Evolutionary conservation across 2,797 vertebrate species (phyloP).

Genomic region (Sebastes reedi): DNA sequence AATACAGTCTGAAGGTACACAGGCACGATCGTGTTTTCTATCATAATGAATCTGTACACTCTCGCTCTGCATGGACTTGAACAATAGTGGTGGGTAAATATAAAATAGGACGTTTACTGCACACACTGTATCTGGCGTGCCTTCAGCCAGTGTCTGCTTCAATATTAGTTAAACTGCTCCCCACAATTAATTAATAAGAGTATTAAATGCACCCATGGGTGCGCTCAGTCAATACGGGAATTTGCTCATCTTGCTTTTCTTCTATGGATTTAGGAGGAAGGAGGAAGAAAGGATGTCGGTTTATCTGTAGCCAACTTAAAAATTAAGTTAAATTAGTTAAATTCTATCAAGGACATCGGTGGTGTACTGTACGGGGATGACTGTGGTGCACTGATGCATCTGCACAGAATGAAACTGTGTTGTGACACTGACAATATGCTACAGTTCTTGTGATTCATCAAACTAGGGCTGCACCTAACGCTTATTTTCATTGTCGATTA

Average conservation of each 20-base stretch:
- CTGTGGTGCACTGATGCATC: not conserved
- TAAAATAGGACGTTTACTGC: slow-evolving; percentile 25
- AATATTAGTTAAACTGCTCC: slow-evolving; percentile 69
- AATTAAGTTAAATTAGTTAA: no score
- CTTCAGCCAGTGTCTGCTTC: slow-evolving; percentile 45
- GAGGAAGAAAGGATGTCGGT: slow-evolving; percentile 1
- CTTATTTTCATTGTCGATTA: no score
- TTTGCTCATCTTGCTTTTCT: slow-evolving; percentile 43
- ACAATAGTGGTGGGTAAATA: slow-evolving; percentile 17
- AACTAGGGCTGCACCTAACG: no score
- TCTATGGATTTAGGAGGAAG: slow-evolving; percentile 24
- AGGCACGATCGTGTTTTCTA: slow-evolving; percentile 19
- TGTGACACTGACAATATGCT: not conserved
- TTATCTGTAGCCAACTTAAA: slow-evolving; percentile 3
- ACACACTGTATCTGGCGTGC: slow-evolving; percentile 27
- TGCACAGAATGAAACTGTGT: not conserved
- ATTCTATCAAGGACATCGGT: not conserved
- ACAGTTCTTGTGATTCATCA: not conserved
- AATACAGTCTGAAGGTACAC: slow-evolving; percentile 21
- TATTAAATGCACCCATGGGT: slow-evolving; percentile 68
- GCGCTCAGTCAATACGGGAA: slow-evolving; percentile 46
- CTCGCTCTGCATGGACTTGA: not conserved
- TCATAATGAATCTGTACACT: slow-evolving; percentile 2
- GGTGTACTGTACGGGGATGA: not conserved
- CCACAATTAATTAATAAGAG: slow-evolving; percentile 72